Evolutionary conservation across 2,888 invertebrate species (phyloP), one percentile per base, ranked within the genome.

Genomic region (Drosophila gaucha): DNA sequence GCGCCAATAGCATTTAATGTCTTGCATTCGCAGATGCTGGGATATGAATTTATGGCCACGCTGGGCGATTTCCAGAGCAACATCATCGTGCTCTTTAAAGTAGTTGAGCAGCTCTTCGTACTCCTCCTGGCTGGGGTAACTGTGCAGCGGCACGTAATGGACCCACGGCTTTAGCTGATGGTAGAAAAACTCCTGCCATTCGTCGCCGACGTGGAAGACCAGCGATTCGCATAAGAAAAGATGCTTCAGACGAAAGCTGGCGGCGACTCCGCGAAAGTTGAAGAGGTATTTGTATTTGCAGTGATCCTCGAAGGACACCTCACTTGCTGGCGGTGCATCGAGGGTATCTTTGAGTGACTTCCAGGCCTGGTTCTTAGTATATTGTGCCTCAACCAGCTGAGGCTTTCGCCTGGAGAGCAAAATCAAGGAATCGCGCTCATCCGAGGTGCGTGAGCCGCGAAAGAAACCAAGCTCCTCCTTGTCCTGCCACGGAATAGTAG

Each of bases 311-410:
- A 99, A 95, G 0, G 96, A 94, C 0, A 97, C 95, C 92, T 98
- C 98, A 57, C 93, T 87, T 0, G 98, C 98, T 47, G 99, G 97
- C 22, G 95, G 93, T 12, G 94, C 94, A 88, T 96, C 93, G 9
- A 99, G 93, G 0, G 98, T 99, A 89, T 99, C 99, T 95, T 97
- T 95, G 72, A 96, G 95, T 5, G 98, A 98, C 92, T 97, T 98
- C 98, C 98, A 99, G 0, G 98, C 99, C 92, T 99, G 99, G 92
- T 99, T 99, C 92, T 98, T 99, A 0, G 99, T 99, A 90, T 98
- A 99, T 74, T 96, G 95, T 1, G 99, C 99, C 93, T 99, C 97
- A 1, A 96, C 95, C 18, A 99, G 92, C 2, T 96, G 93, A 1
- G 97, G 95, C 22, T 93, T 90, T 55, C 93, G 93, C 60, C 97